A percentile compares a stretch with the other conserved stretches of the same genome.
phyloP scores from a whole-genome alignment of 2,888 invertebrate species.

The Spilarctia lutea region DNA sequence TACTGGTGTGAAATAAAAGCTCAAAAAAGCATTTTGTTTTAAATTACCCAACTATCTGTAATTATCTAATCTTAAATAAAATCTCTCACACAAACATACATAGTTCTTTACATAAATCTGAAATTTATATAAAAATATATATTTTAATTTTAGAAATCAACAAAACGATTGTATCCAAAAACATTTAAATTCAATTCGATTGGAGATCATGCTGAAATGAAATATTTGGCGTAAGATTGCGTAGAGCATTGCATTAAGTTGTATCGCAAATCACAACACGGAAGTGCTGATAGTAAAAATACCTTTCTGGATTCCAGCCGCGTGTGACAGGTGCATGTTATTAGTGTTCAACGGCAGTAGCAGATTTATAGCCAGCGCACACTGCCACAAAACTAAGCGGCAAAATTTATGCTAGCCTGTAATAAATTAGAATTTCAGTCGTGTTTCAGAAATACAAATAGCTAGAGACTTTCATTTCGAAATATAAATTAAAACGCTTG shows the following conservation, averaged over 20 bases:
- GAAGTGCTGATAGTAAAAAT: conserved; percentile 47
- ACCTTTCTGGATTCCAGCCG: conserved; percentile 46
- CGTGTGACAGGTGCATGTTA: conserved; percentile 59
- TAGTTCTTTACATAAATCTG: too few species aligned
- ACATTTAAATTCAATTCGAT: not conserved
- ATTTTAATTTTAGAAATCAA: not conserved
- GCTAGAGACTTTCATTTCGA: conserved; percentile 7
- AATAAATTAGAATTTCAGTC: conserved; percentile 51
- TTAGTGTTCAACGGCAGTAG: conserved; percentile 56
- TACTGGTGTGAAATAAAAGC: too few species aligned
- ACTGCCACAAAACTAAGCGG: conserved; percentile 62
- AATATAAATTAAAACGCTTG: conserved; percentile 5
- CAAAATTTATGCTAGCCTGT: conserved; percentile 53
- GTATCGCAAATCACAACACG: conserved; percentile 28
- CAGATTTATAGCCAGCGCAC: conserved; percentile 59
- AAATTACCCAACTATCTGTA: not conserved
- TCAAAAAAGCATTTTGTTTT: too few species aligned
- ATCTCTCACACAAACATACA: not conserved
- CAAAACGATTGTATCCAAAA: not conserved
- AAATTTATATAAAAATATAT: too few species aligned
- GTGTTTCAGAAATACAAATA: conserved; percentile 33
- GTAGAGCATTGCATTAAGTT: conserved; percentile 33
- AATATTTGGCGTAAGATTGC: conserved; percentile 27
- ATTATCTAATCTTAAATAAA: not conserved
- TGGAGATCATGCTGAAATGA: not conserved